Evolutionary conservation across 1,140 invertebrate species (phyloP), one percentile per base, ranked within the genome.

Genomic region (Apocrypta bakeri): DNA sequence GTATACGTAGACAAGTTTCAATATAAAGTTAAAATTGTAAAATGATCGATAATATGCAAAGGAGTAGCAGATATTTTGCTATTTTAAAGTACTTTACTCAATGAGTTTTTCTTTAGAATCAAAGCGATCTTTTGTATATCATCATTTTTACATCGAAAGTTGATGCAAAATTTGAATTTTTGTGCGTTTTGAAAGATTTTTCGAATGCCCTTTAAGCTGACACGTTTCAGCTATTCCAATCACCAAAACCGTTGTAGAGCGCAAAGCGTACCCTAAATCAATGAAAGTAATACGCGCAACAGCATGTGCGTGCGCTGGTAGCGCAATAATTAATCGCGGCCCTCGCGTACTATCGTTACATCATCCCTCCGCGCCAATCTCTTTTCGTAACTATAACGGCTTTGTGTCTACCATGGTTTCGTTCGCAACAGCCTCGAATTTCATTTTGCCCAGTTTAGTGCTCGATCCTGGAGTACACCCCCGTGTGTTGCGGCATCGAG

Each of bases 361-460:
- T 72, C 63, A 66, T 29, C 63, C 63, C 63, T 29, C 14, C 63
- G 71, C 31, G 72, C 31, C 72, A 74, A 25, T 74, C 25, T 61
- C 73, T 76, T 74, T 61, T 63, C 56, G 33, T 21, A 31, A 21
- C n/a, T 33, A 7, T 4, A 7, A 8, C 21, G 40, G 48, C 77
- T 69, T 79, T 56, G 64, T 79, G 77, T 71, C 6, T 71, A 37
- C 76, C 42, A 17, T 2, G 14, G 14, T 17, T 12, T 11, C 12
- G 42, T 42, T 42, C 56, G 37, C 21, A 4, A 11, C 64, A 8
- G 33, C 29, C 66, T 79, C 77, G 77, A 69, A 79, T 79, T 79
- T 69, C 77, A 79, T 69, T 79, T 56, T n/a, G 74, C 74, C 21
- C 24, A 74, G 48, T 33, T 71, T 37, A 31, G 27, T 29, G 24